phyloP scores from a whole-genome alignment of 1,140 invertebrate species.

The fruit fly (Drosophila melanogaster) region Release_6_plus_ISO1_MT NT_033779.5:8201501-8202000 shows the following conservation, averaged over 20 bases:
- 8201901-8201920: slow-evolving; percentile 92
- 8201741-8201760: slow-evolving; percentile 8
- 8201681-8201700: slow-evolving; percentile 90
- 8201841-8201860: slow-evolving; percentile 88
- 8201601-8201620: slow-evolving; percentile 91
- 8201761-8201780: slow-evolving; percentile 85
- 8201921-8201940: slow-evolving; percentile 95
- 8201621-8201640: slow-evolving; percentile 91
- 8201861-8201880: slow-evolving; percentile 88
- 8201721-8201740: slow-evolving; percentile 38
- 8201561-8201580: slow-evolving; percentile 91
- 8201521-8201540: slow-evolving; percentile 87
- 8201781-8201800: slow-evolving; percentile 92
- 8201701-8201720: slow-evolving; percentile 85
- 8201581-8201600: slow-evolving; percentile 93
- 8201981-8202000: slow-evolving; percentile 93
- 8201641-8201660: slow-evolving; percentile 91
- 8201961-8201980: slow-evolving; percentile 92
- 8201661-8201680: slow-evolving; percentile 88
- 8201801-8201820: slow-evolving; percentile 89
- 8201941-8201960: slow-evolving; percentile 92
- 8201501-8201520: slow-evolving; percentile 88
- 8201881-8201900: slow-evolving; percentile 87
- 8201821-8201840: slow-evolving; percentile 90
- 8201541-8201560: slow-evolving; percentile 90